Evolutionary conservation across 2,797 vertebrate species (phyloP), one percentile per base, ranked within the genome.

Genomic region (Crenichthys baileyi): DNA sequence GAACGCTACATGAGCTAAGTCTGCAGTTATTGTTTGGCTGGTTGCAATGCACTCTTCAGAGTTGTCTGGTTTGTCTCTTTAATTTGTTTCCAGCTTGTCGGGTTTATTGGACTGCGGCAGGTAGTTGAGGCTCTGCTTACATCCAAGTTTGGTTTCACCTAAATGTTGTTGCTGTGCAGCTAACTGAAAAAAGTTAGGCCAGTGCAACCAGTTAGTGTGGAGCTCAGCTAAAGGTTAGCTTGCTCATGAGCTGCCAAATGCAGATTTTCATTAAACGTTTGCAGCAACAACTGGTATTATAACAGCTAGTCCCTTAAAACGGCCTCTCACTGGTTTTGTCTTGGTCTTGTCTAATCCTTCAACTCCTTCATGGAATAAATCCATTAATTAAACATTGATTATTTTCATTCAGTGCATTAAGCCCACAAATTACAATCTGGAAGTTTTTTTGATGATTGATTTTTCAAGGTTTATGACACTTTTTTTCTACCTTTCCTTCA

Each of bases 401-500:
- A 63, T 63, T 36, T 20, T 20, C 48, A 50, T 63, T 63, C 46
- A 31, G 29, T 70, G n/a, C 46, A 26, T 16, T 70, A n/a, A 71
- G 46, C 26, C 8, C 26, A 16, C 13, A 50, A 26, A 26, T 50
- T 70, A 70, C 44, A 44, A 26, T 46, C 1, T 48, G n/a, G n/a
- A 44, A 15, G 22, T 13, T 8, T 56, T 24, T 73, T 16, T 55
- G 51, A 56, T 12, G 24, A 15, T 55, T n/a, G 51, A 73, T 56
- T 24, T 55, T n/a, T 55, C 5, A 15, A 39, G 11, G 2, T 31
- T 72, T 72, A 53, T 12, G 50, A 39, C 16, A 22, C 16, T 76
- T 74, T 15, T 15, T 70, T 18, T 80, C 9, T 81, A n/a, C 1
- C 83, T 75, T 44, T 20, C 16, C 13, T 63, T 26, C 87, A 90